Evolutionary conservation across 2,797 vertebrate species (phyloP).

Genomic region (Moxostoma hubbsi): DNA sequence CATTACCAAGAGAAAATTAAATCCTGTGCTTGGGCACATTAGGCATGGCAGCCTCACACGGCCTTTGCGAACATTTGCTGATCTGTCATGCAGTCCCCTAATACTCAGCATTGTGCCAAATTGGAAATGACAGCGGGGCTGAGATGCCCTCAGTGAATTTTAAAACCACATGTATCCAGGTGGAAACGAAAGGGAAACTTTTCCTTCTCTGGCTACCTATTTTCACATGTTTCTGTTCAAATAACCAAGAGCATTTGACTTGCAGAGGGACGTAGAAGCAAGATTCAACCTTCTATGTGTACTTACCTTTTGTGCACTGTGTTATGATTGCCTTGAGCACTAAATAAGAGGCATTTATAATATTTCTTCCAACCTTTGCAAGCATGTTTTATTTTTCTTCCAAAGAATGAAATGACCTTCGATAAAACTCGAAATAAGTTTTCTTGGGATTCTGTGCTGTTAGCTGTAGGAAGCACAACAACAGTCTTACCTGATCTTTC

Average conservation of each 20-base stretch:
- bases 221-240: conserved; percentile 27
- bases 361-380: conserved; percentile 17
- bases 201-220: conserved; percentile 23
- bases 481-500: background rate
- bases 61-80: conserved; percentile 47
- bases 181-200: conserved; percentile 34
- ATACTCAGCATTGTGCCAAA: conserved; percentile 52
- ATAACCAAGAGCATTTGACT: conserved; percentile 39
- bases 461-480: background rate
- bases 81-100: conserved; percentile 54
- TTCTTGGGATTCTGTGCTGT: background rate
- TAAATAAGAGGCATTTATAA: conserved; percentile 26
- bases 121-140: conserved; percentile 48
- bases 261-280: conserved; percentile 21
- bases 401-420: conserved; percentile 19
- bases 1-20: conserved; percentile 59
- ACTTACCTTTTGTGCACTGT: conserved; percentile 21
- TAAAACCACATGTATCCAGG: conserved; percentile 41
- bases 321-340: conserved; percentile 35
- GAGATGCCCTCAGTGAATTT: conserved; percentile 45
- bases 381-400: conserved; percentile 5
- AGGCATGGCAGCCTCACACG: conserved; percentile 51
- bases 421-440: background rate
- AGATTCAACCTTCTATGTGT: conserved; percentile 5
- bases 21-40: conserved; percentile 54